Conservation (phyloP, 2,797 vertebrate genomes). For the Thamnophis elegans region DNA sequence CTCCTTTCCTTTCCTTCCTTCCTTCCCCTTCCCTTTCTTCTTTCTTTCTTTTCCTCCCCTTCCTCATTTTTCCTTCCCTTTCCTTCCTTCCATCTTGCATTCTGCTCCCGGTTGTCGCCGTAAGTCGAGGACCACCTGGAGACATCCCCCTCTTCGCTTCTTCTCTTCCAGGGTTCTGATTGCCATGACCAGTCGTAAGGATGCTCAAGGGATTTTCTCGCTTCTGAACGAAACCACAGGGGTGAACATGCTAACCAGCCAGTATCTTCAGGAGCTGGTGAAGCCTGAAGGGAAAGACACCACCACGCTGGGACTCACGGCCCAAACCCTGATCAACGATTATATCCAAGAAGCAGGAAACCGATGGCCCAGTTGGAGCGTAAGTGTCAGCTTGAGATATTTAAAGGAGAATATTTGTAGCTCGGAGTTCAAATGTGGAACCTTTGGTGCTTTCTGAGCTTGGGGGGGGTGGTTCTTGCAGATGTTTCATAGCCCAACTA, state of each 20-base stretch:
- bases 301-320: not conserved
- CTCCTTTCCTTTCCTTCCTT: no score
- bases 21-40: no score
- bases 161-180: slow-evolving; percentile 73
- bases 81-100: no score
- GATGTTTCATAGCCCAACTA: not conserved
- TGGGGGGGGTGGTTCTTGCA: not conserved
- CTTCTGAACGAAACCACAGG: slow-evolving; percentile 64
- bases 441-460: not conserved
- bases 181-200: slow-evolving; percentile 54
- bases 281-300: rapidly evolving
- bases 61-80: no score
- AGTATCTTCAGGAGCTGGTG: slow-evolving; percentile 52
- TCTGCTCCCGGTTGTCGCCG: no score
- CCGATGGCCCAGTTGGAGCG: slow-evolving; percentile 59
- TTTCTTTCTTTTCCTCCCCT: no score
- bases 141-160: no score
- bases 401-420: not conserved
- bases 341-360: slow-evolving; percentile 56
- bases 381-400: slow-evolving; percentile 19
- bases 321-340: slow-evolving; percentile 35
- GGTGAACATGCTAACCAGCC: slow-evolving; percentile 70
- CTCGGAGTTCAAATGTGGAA: not conserved
- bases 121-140: not conserved
- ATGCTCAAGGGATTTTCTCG: slow-evolving; percentile 28